Percentiles rank a stretch among this genome's conserved stretches.
These are phyloP conservation scores for Leptinotarsa haldemani DNA, from an alignment of 2,888 invertebrate species.

Conservation along the genomic window DNA sequence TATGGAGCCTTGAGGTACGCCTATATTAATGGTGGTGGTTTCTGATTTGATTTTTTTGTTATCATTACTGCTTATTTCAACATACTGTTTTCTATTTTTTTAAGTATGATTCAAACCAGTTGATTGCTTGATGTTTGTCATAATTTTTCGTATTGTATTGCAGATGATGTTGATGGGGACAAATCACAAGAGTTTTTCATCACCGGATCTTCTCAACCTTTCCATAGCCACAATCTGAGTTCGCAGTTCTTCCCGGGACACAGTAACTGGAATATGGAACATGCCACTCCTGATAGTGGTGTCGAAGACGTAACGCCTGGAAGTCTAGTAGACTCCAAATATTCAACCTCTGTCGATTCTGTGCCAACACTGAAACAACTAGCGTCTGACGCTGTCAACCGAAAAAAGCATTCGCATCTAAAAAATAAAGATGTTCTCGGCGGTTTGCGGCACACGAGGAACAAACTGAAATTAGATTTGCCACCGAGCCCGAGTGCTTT, in stretches of 20 bases:
- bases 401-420: slow-evolving; percentile 48
- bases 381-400: slow-evolving; percentile 58
- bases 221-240: slow-evolving; percentile 69
- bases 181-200: slow-evolving; percentile 74
- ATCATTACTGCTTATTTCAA: no score
- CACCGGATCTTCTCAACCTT: slow-evolving; percentile 79
- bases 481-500: slow-evolving; percentile 70
- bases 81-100: no score
- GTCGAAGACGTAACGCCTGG: slow-evolving; percentile 73
- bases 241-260: slow-evolving; percentile 80
- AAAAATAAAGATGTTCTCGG: slow-evolving; percentile 67
- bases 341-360: slow-evolving; percentile 36
- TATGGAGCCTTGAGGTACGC: no score
- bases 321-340: slow-evolving; percentile 50
- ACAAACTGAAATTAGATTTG: slow-evolving; percentile 78
- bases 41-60: no score
- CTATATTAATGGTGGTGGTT: no score
- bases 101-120: no score
- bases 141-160: slow-evolving; percentile 7
- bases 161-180: slow-evolving; percentile 33
- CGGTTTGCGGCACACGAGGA: slow-evolving; percentile 78
- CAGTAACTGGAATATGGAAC: slow-evolving; percentile 60
- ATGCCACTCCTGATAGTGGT: slow-evolving; percentile 74
- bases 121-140: no score
- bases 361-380: slow-evolving; percentile 59